Conservation (phyloP, 2,797 vertebrate species). For the Novumbra hubbsi region DNA sequence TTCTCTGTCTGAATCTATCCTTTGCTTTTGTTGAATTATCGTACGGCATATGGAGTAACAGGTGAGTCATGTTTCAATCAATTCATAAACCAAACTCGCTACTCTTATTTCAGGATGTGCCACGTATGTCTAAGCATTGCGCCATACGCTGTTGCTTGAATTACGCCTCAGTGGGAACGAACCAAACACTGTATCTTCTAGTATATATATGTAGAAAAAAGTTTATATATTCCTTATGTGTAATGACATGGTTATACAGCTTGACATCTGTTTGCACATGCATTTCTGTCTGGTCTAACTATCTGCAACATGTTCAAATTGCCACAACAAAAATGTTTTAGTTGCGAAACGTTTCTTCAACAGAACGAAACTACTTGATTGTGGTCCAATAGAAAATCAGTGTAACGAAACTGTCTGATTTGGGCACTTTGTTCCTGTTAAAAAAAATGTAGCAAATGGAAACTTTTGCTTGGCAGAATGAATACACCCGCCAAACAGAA, state of each 20-base stretch:
- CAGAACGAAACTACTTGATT: too few species aligned
- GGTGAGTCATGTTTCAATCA: constrained; percentile 72
- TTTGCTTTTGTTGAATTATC: constrained; percentile 94
- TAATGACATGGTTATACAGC: not conserved
- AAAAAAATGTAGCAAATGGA: too few species aligned
- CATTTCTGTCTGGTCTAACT: not conserved
- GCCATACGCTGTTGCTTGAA: not conserved
- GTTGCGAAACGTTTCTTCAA: too few species aligned
- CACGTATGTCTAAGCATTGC: constrained; percentile 67
- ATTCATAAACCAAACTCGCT: constrained; percentile 30
- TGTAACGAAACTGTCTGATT: too few species aligned
- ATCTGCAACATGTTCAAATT: not conserved
- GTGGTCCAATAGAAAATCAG: too few species aligned
- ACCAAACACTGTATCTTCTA: not conserved
- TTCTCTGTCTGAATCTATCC: constrained; percentile 92
- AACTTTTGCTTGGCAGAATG: too few species aligned
- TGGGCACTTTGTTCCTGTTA: too few species aligned
- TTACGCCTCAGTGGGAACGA: not conserved
- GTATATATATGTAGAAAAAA: not conserved
- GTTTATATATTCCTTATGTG: not conserved
- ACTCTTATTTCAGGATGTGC: constrained; percentile 60
- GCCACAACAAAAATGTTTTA: not conserved
- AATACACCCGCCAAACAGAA: too few species aligned
- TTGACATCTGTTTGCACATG: not conserved
- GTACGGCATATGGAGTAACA: constrained; percentile 98